Base-by-base conservation (phyloP, 92 coral and sea anemone genomes). In the Actinernus sp. region DNA sequence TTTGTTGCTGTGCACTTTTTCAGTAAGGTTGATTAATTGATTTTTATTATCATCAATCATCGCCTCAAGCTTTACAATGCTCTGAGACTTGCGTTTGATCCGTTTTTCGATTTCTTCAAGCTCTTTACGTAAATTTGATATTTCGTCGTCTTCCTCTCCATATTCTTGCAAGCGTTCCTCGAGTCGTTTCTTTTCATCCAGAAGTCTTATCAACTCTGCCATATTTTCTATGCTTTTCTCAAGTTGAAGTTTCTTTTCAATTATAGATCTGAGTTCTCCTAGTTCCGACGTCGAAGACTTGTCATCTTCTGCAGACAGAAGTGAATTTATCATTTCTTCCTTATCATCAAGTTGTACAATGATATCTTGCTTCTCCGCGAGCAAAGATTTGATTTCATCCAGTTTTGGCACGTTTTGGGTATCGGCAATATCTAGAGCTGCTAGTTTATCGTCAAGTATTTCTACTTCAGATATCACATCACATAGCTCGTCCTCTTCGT, bases 401-500 rank as follows among this genome's bases (percentile, higher is more conserved):
- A 34, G 41, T 6, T 34, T 34, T 14, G 14, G 14, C 14, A 14
- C 8, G 6, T 34, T 14, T 34, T 34, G 6, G 6, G 41, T 6
- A 6, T 6, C 41, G 6, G 41, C 41, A 34, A 34, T 34, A 34
- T 14, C 41, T 14, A 6, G 6, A 6, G 6, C 41, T 34, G 6
- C 41, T 34, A 34, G 14, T 14, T 6, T 14, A 6, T 6, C 14
- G 6, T 34, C 19, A 45, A 23, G 19, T 45, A 4, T 45, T 18
- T 18, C 52, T 18, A 45, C 8, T 23, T 45, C 22, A 9, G 8
- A 9, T 45, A 45, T 8, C 4, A 4, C 52, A 8, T 45, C 52
- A 23, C 52, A 45, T 45, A 45, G 19, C 4, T 46, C 61, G 4
- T 61, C 70, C 49, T 90, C 89, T 23, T 80, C 63, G 2, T 28